Evolutionary conservation across 2,113 vertebrate species (phyloP).

Genomic region (Phasianus colchicus): DNA sequence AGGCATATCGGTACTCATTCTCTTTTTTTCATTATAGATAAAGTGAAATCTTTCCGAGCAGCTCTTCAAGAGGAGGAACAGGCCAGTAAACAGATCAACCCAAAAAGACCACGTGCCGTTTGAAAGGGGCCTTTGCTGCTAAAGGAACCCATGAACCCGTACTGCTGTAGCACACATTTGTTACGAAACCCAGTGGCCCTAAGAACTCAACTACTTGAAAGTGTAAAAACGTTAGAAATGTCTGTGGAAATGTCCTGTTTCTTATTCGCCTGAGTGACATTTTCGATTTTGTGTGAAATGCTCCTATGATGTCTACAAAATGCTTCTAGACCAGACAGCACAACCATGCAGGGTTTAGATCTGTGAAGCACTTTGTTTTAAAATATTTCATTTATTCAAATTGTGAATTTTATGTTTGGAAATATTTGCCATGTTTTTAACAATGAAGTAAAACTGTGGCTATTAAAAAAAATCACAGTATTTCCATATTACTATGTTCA

Average conservation of each 20-base stretch:
- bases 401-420: constrained; percentile 74
- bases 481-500: constrained; percentile 72
- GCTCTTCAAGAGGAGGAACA: constrained; percentile 96
- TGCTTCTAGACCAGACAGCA: constrained; percentile 81
- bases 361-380: constrained; percentile 80
- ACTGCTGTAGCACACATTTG: constrained; percentile 75
- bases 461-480: constrained; percentile 66
- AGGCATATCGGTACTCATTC: background rate
- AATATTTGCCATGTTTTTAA: constrained; percentile 78
- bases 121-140: constrained; percentile 79
- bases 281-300: constrained; percentile 81
- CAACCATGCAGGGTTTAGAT: constrained; percentile 74
- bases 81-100: constrained; percentile 97
- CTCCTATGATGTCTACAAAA: constrained; percentile 79
- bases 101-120: constrained; percentile 93
- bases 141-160: constrained; percentile 66
- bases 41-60: constrained; percentile 97
- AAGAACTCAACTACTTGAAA: constrained; percentile 80
- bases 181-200: constrained; percentile 69
- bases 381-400: constrained; percentile 72
- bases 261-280: constrained; percentile 78
- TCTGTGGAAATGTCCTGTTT: constrained; percentile 81
- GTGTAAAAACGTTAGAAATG: constrained; percentile 75
- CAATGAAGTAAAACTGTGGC: constrained; percentile 78
- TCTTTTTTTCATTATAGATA: constrained; percentile 80